These are phyloP conservation scores for Philypnodon macrostomus DNA, from an alignment of 2,797 vertebrate genomes.

Conservation along the genomic window DNA sequence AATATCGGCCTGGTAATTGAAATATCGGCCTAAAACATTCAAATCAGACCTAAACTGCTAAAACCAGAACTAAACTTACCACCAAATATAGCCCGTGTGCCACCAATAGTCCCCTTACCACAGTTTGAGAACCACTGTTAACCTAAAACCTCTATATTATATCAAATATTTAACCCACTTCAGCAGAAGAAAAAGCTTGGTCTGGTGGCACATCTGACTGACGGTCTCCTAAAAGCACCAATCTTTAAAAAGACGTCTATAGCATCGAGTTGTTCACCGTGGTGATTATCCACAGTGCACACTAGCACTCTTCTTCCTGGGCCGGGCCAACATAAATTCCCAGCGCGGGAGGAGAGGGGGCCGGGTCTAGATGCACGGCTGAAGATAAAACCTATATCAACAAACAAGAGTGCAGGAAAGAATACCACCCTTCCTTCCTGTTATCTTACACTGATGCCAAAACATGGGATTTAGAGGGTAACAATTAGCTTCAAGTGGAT, in stretches of 20 bases:
- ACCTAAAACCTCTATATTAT: too few relatives aligned
- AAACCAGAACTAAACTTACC: too few relatives aligned
- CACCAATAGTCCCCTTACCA: too few relatives aligned
- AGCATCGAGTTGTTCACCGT: conserved; percentile 41
- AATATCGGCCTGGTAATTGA: too few relatives aligned
- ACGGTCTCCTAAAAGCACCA: conserved; percentile 15
- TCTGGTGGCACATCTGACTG: too few relatives aligned
- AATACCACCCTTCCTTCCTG: conserved; percentile 70
- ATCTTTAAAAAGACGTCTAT: conserved; percentile 43
- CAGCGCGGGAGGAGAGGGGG: conserved; percentile 49
- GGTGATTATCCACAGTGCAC: conserved; percentile 58
- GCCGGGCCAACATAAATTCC: conserved; percentile 59
- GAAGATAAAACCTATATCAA: conserved; percentile 74
- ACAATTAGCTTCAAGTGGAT: conserved; percentile 23
- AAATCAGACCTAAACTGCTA: too few relatives aligned
- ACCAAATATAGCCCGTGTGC: too few relatives aligned
- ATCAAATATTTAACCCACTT: too few relatives aligned
- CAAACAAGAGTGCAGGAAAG: conserved; percentile 63
- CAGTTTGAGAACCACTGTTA: too few relatives aligned
- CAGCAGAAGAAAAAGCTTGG: too few relatives aligned
- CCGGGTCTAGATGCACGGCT: conserved; percentile 58
- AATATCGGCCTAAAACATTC: too few relatives aligned
- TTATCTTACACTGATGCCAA: conserved; percentile 53
- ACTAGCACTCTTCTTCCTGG: conserved; percentile 58
- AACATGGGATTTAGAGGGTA: conserved; percentile 17